Base-by-base conservation (phyloP, 2,113 vertebrate genomes). In the Conger conger region DNA sequence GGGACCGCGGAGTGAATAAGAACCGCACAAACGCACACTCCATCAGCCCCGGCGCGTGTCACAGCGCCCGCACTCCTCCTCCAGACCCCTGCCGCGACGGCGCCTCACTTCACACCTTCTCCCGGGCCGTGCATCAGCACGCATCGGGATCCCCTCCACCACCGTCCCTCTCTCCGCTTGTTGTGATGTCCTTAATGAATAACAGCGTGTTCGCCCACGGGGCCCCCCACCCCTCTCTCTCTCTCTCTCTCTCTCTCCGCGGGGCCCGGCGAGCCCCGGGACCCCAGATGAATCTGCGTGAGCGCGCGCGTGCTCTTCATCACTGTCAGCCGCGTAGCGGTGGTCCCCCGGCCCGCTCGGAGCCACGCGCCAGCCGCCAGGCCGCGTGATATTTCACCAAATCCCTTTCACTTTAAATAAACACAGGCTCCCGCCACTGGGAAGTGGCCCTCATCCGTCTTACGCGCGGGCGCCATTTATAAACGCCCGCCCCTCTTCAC, bases 401-500 rank as follows among this genome's bases (percentile, higher is more conserved):
- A 96, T 96, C 95, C 94, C 94, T 94, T 94, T 93, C 95, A 94
- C 95, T 97, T 97, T 96, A 97, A 97, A 98, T 97, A 97, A 97
- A 97, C 95, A 92, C 93, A 90, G 94, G 92, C 94, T 96, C 95
- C 93, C 94, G 93, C 91, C 94, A 94, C 93, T 93, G 88, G 92
- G 93, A 93, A 93, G 92, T 94, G 95, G 92, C 94, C 89, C 93
- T 94, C 95, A 96, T 98, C 96, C 94, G 95, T 97, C 96, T 97
- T 96, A 92, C 89, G 90, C 30, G 63, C 30, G 9, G 0, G 6
- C 18, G 7, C 38, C 18, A 76, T 50, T 73, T 33, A 23, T 83
- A 33, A 76, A 76, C 38, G 36, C 63, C 27, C 36, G 8, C 6
- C 27, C 7, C 68, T 73, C 68, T 8, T 20, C 11, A 73, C 27